Conservation (phyloP, 2,888 invertebrate species). For the Tachystola acroxantha region DNA sequence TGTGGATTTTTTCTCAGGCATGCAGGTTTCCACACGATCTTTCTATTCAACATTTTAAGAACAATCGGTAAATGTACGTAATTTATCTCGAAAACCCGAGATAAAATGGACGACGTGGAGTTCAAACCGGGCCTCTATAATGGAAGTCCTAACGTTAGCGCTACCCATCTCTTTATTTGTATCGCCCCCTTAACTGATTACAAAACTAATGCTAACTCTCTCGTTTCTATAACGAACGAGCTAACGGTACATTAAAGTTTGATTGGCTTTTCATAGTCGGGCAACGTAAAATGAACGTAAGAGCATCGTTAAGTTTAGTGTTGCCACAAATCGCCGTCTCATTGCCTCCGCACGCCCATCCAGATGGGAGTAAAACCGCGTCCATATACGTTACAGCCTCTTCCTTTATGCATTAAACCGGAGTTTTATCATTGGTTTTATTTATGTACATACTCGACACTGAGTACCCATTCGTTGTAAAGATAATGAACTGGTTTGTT, state of each 20-base stretch:
- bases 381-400: conserved; percentile 24
- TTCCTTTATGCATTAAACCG: conserved; percentile 36
- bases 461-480: conserved; percentile 23
- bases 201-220: conserved; percentile 14
- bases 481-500: conserved; percentile 29
- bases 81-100: too few relatives aligned
- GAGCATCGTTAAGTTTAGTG: conserved; percentile 56
- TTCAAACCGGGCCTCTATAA: too few relatives aligned
- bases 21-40: too few relatives aligned
- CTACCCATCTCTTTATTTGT: too few relatives aligned
- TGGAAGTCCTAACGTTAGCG: too few relatives aligned
- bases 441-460: conserved; percentile 12
- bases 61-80: too few relatives aligned
- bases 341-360: conserved; percentile 36
- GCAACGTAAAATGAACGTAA: conserved; percentile 26
- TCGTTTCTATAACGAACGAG: conserved; percentile 35
- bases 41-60: too few relatives aligned
- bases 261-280: conserved; percentile 63
- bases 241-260: conserved; percentile 55
- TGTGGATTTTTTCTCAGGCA: too few relatives aligned
- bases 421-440: conserved; percentile 39
- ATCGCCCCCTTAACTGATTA: too few relatives aligned
- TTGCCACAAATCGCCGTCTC: conserved; percentile 51
- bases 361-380: conserved; percentile 37
- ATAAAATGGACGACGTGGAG: too few relatives aligned